Percentiles rank a stretch among this genome's conserved stretches.
Conservation (phyloP, 2,797 vertebrate genomes). For the Enteromius afrohamiltoni region DNA sequence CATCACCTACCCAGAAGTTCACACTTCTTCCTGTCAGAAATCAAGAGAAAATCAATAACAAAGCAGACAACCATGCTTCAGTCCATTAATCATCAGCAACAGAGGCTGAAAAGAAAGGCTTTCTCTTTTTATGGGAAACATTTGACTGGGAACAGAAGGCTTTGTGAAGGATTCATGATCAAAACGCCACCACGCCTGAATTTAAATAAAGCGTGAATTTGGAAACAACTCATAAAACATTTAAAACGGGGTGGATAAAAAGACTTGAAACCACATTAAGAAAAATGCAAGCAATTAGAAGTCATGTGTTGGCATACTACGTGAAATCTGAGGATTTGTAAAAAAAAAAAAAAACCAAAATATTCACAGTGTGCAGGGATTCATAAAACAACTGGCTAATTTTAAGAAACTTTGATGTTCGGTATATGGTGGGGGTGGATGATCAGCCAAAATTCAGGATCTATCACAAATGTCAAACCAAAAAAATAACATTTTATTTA, state of each 20-base stretch:
- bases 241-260: constrained; percentile 29
- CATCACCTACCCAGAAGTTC: constrained; percentile 60
- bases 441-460: not conserved
- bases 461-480: not conserved
- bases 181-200: constrained; percentile 26
- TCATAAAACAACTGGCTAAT: not conserved
- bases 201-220: constrained; percentile 45
- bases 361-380: not conserved
- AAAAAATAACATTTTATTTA: not conserved
- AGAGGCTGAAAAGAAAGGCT: not conserved
- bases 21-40: constrained; percentile 56
- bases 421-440: not conserved
- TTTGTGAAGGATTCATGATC: constrained; percentile 28
- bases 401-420: not conserved
- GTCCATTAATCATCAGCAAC: not conserved
- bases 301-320: not conserved
- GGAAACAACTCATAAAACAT: constrained; percentile 40
- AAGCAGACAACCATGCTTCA: constrained; percentile 4
- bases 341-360: not conserved
- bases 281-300: constrained; percentile 21
- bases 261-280: constrained; percentile 39
- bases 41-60: constrained; percentile 13
- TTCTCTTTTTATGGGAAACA: not conserved
- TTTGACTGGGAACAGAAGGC: constrained; percentile 34
- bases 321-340: constrained; percentile 11